A percentile compares a stretch with the other conserved stretches of the same genome.
Conservation (phyloP, 1,140 invertebrate species). For the Drosophila truncata region DNA sequence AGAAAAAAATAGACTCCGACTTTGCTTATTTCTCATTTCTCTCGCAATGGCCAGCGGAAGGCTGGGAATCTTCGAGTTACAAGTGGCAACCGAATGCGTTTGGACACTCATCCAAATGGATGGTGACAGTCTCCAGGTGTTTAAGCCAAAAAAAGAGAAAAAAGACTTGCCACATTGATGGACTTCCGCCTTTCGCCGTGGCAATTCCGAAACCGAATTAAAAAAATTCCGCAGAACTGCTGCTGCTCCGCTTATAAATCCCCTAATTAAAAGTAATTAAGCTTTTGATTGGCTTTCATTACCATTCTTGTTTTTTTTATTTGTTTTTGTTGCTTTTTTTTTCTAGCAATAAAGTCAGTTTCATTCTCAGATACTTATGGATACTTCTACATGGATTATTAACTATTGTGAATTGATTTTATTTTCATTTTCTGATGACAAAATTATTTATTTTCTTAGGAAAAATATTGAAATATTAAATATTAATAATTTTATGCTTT, state of each 20-base stretch:
- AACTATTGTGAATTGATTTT: background rate
- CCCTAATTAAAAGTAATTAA: slow-evolving; percentile 64
- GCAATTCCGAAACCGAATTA: slow-evolving; percentile 10
- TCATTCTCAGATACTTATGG: background rate
- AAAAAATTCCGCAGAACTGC: slow-evolving; percentile 12
- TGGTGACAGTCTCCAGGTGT: slow-evolving; percentile 41
- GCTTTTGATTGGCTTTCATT: slow-evolving; percentile 24
- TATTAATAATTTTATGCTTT: background rate
- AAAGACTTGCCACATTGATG: background rate
- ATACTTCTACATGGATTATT: background rate
- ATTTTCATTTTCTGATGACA: background rate
- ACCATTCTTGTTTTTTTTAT: slow-evolving; percentile 33
- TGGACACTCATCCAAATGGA: slow-evolving; percentile 37
- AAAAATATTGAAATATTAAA: background rate
- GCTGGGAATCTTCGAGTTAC: slow-evolving; percentile 3
- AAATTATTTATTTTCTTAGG: background rate
- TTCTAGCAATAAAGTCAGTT: background rate
- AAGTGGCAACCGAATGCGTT: slow-evolving; percentile 2
- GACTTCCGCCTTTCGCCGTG: slow-evolving; percentile 43
- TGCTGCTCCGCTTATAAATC: slow-evolving; percentile 60
- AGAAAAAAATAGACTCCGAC: background rate
- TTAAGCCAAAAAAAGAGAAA: slow-evolving; percentile 24
- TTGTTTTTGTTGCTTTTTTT: no score
- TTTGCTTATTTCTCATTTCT: slow-evolving; percentile 4
- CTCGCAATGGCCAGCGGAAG: slow-evolving; percentile 26